Conservation (phyloP, 1,140 invertebrate species). For the Cheumatopsyche charites region DNA sequence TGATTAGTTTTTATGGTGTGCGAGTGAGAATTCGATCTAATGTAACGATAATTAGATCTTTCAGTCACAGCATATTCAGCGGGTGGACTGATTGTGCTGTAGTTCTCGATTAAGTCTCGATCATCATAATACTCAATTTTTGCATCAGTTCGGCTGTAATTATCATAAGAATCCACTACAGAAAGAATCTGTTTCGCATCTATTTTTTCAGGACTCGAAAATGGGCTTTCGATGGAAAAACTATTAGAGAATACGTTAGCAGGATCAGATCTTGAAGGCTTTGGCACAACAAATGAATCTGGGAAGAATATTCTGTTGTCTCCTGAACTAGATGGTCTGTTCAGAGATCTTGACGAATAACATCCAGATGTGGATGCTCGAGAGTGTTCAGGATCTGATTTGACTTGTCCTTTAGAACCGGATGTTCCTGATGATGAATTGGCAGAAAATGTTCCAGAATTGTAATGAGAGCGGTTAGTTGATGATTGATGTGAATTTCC, state of each 20-base stretch:
- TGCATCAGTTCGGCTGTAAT: constrained; percentile 41
- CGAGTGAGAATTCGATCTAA: constrained; percentile 71
- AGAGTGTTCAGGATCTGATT: constrained; percentile 52
- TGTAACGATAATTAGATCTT: constrained; percentile 47
- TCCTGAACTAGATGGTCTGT: constrained; percentile 54
- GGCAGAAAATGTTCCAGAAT: constrained; percentile 56
- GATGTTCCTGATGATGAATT: constrained; percentile 60
- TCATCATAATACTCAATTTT: constrained; percentile 45
- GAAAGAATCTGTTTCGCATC: constrained; percentile 44
- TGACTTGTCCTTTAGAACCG: constrained; percentile 55
- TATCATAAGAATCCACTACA: constrained; percentile 45
- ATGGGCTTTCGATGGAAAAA: constrained; percentile 44
- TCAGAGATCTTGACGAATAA: constrained; percentile 41
- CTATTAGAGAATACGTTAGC: constrained; percentile 47
- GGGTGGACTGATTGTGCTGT: constrained; percentile 67
- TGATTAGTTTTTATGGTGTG: constrained; percentile 61
- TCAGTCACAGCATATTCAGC: constrained; percentile 66
- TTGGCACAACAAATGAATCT: constrained; percentile 57
- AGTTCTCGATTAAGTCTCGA: constrained; percentile 55
- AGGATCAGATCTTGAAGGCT: constrained; percentile 52
- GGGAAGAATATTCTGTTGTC: constrained; percentile 59
- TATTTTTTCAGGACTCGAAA: constrained; percentile 47
- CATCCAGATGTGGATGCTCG: constrained; percentile 28
- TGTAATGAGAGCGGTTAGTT: constrained; percentile 42
- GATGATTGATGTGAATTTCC: constrained; percentile 25